Conservation (phyloP, 1,140 invertebrate genomes). For the Orchestia grillus region DNA sequence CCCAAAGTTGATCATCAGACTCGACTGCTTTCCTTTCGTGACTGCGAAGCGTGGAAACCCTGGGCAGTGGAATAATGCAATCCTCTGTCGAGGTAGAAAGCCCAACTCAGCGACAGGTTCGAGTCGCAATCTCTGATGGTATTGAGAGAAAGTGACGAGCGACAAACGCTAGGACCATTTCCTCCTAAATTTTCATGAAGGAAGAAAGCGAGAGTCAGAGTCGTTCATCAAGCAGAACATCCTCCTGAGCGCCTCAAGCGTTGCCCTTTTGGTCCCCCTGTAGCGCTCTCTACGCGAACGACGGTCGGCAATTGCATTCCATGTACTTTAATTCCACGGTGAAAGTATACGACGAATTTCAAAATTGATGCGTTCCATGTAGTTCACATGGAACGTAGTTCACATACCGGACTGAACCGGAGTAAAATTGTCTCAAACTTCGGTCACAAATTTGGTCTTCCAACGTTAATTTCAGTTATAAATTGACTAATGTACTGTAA, state of each 20-base stretch:
- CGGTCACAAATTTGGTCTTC: background rate
- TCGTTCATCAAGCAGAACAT: background rate
- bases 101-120: background rate
- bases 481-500: background rate
- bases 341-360: background rate
- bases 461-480: background rate
- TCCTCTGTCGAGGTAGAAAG: background rate
- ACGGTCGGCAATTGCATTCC: background rate
- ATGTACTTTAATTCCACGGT: background rate
- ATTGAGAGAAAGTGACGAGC: slow-evolving; percentile 37
- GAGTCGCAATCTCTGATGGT: background rate
- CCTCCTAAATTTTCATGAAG: slow-evolving; percentile 13
- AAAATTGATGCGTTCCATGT: background rate
- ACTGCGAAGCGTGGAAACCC: background rate
- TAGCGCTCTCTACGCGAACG: background rate
- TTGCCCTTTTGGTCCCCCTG: background rate
- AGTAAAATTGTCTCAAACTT: background rate
- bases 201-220: slow-evolving; percentile 26
- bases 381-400: background rate
- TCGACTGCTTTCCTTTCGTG: background rate
- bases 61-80: background rate
- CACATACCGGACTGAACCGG: background rate
- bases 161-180: background rate
- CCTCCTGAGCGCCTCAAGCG: background rate
- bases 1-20: background rate